Base-by-base conservation (phyloP, 2,113 vertebrate genomes). In the Bujurquina vittata region DNA sequence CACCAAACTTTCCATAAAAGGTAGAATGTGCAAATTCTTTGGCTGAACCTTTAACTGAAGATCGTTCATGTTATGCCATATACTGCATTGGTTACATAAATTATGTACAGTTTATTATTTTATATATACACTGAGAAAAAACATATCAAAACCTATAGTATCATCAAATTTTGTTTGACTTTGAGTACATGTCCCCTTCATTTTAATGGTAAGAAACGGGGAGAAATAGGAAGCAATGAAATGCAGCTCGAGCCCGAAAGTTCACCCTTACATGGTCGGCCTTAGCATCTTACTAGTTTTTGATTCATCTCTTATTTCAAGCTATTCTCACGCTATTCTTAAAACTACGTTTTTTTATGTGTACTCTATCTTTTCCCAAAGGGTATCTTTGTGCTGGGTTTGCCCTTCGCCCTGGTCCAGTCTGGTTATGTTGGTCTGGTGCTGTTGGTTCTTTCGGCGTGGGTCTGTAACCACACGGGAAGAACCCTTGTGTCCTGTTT, bases 371-470 rank as follows among this genome's bases (percentile, higher is more conserved):
- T 76, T 40, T 35, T 73, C 83, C 74, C 58, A 84, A 86, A 96
- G 96, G 96, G 95, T 75, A 94, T 97, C 88, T 96, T 97, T 92
- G 95, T 96, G 76, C 77, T 96, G 91, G 96, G 94, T 84, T 81
- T 96, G 84, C 96, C 95, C 0, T 96, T 96, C 3, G 94, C 95
- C 84, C 86, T 96, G 81, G 95, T 96, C 54, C 93, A 93, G 63
- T 97, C 95, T 43, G 96, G 95, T 23, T 94, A 96, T 83, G 79
- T 94, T 63, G 95, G 96, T 35, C 86, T 96, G 20, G 84, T 96
- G 77, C 89, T 97, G 84, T 92, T 95, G 86, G 84, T 95, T 65
- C 52, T 96, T 82, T 93, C 95, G 18, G 95, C 96, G 26, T 93
- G 90, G 49, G 86, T 96, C 65, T 96, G 96, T 75, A 96, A 94